Evolutionary conservation across 2,113 vertebrate species (phyloP), one percentile per base, ranked within the genome.

Genomic region (Poeciliopsis turrubarensis): DNA sequence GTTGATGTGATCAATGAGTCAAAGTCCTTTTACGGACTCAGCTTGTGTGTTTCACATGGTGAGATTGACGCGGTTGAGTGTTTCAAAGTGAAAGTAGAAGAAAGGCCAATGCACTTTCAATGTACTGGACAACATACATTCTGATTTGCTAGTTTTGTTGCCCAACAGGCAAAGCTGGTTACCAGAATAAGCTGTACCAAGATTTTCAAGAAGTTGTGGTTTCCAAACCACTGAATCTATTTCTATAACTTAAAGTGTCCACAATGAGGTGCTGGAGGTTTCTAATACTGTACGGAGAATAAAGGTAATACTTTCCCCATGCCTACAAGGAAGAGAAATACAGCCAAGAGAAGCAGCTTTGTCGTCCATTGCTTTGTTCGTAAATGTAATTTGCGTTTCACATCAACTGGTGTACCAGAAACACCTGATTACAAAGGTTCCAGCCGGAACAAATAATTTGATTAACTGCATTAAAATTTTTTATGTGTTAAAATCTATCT

Each of bases 51-150:
- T 75, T 63, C 68, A 65, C 57, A 63, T 73, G 77, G 75, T 82
- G 72, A 70, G 81, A 77, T 81, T 86, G 83, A 89, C 73, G 89
- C 84, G 77, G 75, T 41, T 60, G 69, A 82, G 81, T 60, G 82
- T 85, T 82, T 82, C 39, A 54, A 44, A 72, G 77, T 82, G 75
- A 83, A 77, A 85, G 82, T 77, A 72, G 71, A 76, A 71, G 75
- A 60, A 73, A 26, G 70, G 68, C 78, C 77, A 70, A 74, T 25
- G 17, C 3, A 57, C 5, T 57, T 57, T 57, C 51, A 25, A n/a
- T 10, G 10, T 79, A 25, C 51, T 57, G 22, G 22, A 57, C 51
- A n/a, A 2, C 7, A 57, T 9, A 57, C 7, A n/a, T 25, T 25
- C 22, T 57, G 51, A 57, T n/a, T 25, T 25, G 51, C 51, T 57